These are phyloP conservation scores for Dyspetes luteomarginatus DNA, from an alignment of 2,888 invertebrate genomes.

Conservation along the genomic window DNA sequence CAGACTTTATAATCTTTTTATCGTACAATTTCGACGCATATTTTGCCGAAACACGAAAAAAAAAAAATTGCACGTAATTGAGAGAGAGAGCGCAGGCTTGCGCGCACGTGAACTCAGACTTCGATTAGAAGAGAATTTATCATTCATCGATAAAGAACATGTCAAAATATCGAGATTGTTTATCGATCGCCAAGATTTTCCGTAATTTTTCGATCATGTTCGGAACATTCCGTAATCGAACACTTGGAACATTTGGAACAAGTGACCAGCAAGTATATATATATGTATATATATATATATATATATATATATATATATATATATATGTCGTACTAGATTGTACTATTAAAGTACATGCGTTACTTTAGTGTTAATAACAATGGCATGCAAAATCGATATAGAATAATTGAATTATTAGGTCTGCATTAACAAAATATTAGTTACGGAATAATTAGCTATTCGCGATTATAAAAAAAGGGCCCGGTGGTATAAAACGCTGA, in stretches of 20 bases:
- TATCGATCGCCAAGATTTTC: not conserved
- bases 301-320: not conserved
- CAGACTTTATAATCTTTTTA: not conserved
- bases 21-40: not conserved
- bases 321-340: conserved; percentile 9
- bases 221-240: conserved; percentile 3
- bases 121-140: not conserved
- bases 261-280: not conserved
- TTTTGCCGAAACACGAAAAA: too few species aligned
- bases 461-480: not conserved
- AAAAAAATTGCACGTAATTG: too few species aligned
- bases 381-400: conserved; percentile 17
- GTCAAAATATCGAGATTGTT: not conserved
- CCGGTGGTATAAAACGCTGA: not conserved
- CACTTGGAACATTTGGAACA: not conserved
- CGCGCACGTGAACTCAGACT: too few species aligned
- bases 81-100: too few species aligned
- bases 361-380: conserved; percentile 28
- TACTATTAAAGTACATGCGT: conserved; percentile 39
- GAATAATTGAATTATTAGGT: conserved; percentile 11
- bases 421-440: conserved; percentile 27
- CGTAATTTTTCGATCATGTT: conserved; percentile 23
- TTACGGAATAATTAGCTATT: conserved; percentile 27
- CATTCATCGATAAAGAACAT: not conserved
- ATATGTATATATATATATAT: not conserved